Conservation (phyloP, 2,888 invertebrate genomes). For the Auanema freiburgensis region DNA sequence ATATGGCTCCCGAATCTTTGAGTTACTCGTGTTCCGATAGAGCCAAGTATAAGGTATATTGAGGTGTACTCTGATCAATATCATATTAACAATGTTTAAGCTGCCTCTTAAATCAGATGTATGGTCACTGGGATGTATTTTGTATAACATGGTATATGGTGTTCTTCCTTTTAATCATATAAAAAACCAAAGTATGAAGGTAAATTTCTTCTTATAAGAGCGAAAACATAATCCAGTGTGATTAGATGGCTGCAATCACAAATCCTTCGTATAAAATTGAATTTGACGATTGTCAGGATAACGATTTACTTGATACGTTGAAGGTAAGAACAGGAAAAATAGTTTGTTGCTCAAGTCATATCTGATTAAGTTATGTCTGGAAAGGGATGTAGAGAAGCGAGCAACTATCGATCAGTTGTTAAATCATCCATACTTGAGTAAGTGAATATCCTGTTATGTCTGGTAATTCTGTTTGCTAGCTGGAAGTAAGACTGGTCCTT, state of each 20-base stretch:
- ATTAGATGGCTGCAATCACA: conserved; percentile 8
- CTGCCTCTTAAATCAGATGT: conserved; percentile 90
- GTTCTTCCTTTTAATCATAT: conserved; percentile 87
- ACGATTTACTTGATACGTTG: conserved; percentile 12
- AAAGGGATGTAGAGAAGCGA: conserved; percentile 75
- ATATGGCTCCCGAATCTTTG: conserved; percentile 17
- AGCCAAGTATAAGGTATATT: not conserved
- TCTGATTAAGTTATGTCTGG: conserved; percentile 73
- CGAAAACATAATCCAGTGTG: conserved; percentile 10
- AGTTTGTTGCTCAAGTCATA: conserved; percentile 16
- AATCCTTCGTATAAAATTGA: conserved; percentile 13
- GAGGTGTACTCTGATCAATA: not conserved
- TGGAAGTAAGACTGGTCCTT: not conserved
- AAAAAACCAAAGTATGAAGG: conserved; percentile 66
- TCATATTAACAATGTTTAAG: conserved; percentile 67
- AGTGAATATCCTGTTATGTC: not conserved
- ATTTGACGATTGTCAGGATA: conserved; percentile 6
- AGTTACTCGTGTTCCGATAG: not conserved
- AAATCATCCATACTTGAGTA: conserved; percentile 4
- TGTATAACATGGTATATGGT: conserved; percentile 87
- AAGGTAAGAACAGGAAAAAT: conserved; percentile 11
- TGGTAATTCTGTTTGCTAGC: not conserved
- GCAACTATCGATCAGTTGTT: conserved; percentile 79
- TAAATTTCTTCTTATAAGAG: not conserved
- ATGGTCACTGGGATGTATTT: conserved; percentile 95